These are phyloP conservation scores for Nannobrachium achirus DNA, from an alignment of 2,113 vertebrate species.

Conservation along the genomic window DNA sequence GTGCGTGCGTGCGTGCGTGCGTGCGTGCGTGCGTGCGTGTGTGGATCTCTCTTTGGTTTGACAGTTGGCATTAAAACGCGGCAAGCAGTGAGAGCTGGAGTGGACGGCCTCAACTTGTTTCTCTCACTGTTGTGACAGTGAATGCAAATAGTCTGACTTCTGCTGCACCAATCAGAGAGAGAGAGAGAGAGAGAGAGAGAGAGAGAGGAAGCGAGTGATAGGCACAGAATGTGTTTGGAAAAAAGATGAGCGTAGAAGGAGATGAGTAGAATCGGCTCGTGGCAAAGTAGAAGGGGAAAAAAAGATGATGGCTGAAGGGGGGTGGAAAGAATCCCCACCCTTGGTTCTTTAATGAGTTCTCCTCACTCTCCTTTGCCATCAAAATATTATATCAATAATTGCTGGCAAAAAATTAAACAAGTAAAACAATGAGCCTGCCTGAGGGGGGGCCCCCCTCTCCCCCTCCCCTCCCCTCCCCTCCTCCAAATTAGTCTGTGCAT, in stretches of 20 bases:
- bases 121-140: slow-evolving; percentile 77
- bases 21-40: neutral
- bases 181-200: slow-evolving; percentile 31
- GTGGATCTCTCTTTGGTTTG: slow-evolving; percentile 73
- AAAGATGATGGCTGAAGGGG: neutral
- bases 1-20: slow-evolving; percentile 6
- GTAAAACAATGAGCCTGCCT: slow-evolving; percentile 81
- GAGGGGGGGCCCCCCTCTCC: slow-evolving; percentile 62
- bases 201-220: neutral
- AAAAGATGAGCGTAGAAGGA: slow-evolving; percentile 22
- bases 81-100: slow-evolving; percentile 49
- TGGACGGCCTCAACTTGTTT: slow-evolving; percentile 71
- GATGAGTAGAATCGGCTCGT: slow-evolving; percentile 45
- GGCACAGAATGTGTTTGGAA: slow-evolving; percentile 19
- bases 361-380: slow-evolving; percentile 63
- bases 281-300: slow-evolving; percentile 6
- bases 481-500: slow-evolving; percentile 81
- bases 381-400: slow-evolving; percentile 87
- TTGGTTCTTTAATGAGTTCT: slow-evolving; percentile 67
- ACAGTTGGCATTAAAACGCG: slow-evolving; percentile 77
- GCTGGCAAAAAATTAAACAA: slow-evolving; percentile 78
- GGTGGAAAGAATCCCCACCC: slow-evolving; percentile 33
- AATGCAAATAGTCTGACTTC: slow-evolving; percentile 74
- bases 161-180: slow-evolving; percentile 56
- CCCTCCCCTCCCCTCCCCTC: slow-evolving; percentile 58